Evolutionary conservation across 2,113 vertebrate genomes (phyloP).

Genomic region (Trachemys scripta): DNA sequence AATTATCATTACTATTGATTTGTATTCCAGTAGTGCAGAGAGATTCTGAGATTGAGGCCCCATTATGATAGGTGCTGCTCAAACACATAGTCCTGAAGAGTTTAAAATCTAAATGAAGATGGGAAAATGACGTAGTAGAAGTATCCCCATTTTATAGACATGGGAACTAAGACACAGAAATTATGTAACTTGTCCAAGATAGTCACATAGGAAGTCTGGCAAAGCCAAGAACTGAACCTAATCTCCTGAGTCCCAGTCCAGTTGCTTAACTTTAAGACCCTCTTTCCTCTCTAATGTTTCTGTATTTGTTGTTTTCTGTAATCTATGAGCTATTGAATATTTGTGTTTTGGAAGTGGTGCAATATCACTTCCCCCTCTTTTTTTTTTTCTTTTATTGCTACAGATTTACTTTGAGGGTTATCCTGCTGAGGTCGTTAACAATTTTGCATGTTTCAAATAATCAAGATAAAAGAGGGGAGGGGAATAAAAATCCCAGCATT

Average conservation of each 20-base stretch:
- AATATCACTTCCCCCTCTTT: neutral
- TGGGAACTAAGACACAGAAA: neutral
- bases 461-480: constrained; percentile 15
- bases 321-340: neutral
- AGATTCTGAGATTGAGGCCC: neutral
- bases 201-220: neutral
- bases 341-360: neutral
- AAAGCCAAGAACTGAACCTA: constrained; percentile 3
- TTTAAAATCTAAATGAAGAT: neutral
- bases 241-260: neutral
- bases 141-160: neutral
- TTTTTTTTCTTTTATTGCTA: neutral
- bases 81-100: neutral
- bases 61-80: neutral
- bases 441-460: constrained; percentile 8
- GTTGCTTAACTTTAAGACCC: neutral
- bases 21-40: neutral
- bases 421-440: neutral
- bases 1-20: neutral
- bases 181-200: neutral
- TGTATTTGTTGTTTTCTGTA: constrained; percentile 8
- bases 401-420: constrained; percentile 25
- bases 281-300: neutral
- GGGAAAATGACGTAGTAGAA: neutral
- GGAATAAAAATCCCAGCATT: neutral